Evolutionary conservation across 2,113 vertebrate genomes (phyloP).

Genomic region (Mormyrus iriodes): DNA sequence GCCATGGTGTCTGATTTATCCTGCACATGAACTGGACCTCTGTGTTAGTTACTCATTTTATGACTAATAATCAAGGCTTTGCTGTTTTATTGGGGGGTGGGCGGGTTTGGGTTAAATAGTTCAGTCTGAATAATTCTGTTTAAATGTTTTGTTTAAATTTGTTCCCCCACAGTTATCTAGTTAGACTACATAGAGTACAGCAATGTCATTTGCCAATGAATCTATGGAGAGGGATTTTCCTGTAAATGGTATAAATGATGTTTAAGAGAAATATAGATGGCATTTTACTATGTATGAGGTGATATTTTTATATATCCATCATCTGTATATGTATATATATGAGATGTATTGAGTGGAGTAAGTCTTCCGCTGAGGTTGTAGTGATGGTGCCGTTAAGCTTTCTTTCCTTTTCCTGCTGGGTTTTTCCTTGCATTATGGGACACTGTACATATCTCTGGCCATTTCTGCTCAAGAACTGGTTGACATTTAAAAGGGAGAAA

Average conservation of each 20-base stretch:
- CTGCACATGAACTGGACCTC: slow-evolving; percentile 54
- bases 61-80: slow-evolving; percentile 24
- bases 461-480: slow-evolving; percentile 69
- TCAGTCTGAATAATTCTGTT: slow-evolving; percentile 44
- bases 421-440: slow-evolving; percentile 54
- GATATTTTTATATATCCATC: slow-evolving; percentile 46
- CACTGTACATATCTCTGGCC: slow-evolving; percentile 73
- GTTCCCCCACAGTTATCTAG: slow-evolving; percentile 45
- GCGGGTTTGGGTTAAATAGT: slow-evolving; percentile 29
- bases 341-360: slow-evolving; percentile 59
- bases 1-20: slow-evolving; percentile 49
- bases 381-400: slow-evolving; percentile 50
- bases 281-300: slow-evolving; percentile 37
- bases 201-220: slow-evolving; percentile 73
- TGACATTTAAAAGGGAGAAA: slow-evolving; percentile 82
- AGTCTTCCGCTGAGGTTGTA: slow-evolving; percentile 64
- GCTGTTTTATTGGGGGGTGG: slow-evolving; percentile 9
- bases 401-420: slow-evolving; percentile 45
- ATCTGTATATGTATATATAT: slow-evolving; percentile 42
- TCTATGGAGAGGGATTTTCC: slow-evolving; percentile 49
- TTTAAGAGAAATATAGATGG: slow-evolving; percentile 45
- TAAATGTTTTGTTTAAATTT: slow-evolving; percentile 36
- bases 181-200: slow-evolving; percentile 57
- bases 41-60: slow-evolving; percentile 48
- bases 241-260: slow-evolving; percentile 52